phyloP scores from a whole-genome alignment of 2,113 vertebrate genomes.

The Noturus placidus region DNA sequence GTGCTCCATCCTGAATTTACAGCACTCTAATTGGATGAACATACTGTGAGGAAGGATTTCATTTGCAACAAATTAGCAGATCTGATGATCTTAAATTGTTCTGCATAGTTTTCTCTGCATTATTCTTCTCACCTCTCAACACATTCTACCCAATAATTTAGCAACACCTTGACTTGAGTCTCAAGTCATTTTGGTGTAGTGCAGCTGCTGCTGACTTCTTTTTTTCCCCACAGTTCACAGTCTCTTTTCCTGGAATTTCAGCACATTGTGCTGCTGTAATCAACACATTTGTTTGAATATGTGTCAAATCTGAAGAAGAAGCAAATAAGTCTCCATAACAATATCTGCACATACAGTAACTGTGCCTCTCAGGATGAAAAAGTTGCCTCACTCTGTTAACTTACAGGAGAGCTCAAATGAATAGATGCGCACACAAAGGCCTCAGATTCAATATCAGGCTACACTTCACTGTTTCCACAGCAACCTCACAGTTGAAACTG shows the following conservation, averaged over 20 bases:
- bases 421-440: constrained; percentile 30
- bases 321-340: constrained; percentile 29
- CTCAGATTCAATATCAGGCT: constrained; percentile 45
- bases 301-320: constrained; percentile 30
- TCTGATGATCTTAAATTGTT: constrained; percentile 65
- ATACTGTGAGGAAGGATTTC: constrained; percentile 48
- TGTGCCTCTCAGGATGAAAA: constrained; percentile 13
- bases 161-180: constrained; percentile 42
- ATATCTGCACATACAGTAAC: background rate
- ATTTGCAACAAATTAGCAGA: constrained; percentile 71
- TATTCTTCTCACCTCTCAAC: constrained; percentile 31
- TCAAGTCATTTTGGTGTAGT: constrained; percentile 24
- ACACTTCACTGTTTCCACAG: constrained; percentile 61
- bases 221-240: background rate
- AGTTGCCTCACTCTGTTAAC: constrained; percentile 8
- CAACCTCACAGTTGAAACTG: constrained; percentile 53
- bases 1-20: constrained; percentile 53
- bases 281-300: constrained; percentile 33
- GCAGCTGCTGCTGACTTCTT: background rate
- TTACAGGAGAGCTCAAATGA: constrained; percentile 29
- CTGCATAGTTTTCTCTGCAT: constrained; percentile 43
- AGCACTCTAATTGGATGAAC: constrained; percentile 62
- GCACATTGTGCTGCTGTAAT: constrained; percentile 35
- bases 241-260: constrained; percentile 19
- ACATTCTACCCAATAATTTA: constrained; percentile 52